Evolutionary conservation across 1,140 invertebrate species (phyloP).

Genomic region (Drosophila gunungcola): DNA sequence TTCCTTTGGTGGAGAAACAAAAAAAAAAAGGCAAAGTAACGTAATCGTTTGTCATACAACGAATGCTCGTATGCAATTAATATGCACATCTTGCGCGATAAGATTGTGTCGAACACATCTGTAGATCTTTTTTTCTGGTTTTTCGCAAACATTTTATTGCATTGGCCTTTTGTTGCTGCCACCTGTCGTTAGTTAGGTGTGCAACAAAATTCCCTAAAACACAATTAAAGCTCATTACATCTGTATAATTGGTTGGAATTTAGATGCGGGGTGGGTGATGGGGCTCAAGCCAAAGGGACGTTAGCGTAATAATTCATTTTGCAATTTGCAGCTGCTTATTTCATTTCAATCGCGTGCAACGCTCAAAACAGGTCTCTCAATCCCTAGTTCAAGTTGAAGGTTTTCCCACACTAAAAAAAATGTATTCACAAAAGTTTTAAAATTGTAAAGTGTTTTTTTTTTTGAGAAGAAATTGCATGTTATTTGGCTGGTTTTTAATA

Average conservation of each 20-base stretch:
- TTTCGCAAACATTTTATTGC: constrained; percentile 9
- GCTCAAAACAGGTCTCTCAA: constrained; percentile 8
- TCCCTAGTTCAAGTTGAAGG: constrained; percentile 71
- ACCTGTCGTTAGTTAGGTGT: constrained; percentile 9
- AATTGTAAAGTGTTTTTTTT: too few relatives aligned
- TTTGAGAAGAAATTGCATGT: too few relatives aligned
- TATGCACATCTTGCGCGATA: constrained; percentile 48
- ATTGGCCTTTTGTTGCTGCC: constrained; percentile 5
- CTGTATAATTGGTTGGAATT: constrained; percentile 49
- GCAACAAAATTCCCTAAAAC: constrained; percentile 25
- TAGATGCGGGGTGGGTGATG: background rate
- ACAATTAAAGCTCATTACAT: constrained; percentile 62
- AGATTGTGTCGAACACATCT: constrained; percentile 22
- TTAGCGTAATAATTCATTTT: constrained; percentile 66
- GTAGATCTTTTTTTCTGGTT: background rate
- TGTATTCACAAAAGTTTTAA: too few relatives aligned
- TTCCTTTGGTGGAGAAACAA: constrained; percentile 4
- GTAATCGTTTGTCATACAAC: constrained; percentile 34
- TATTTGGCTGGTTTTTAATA: too few relatives aligned
- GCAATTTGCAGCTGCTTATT: constrained; percentile 51
- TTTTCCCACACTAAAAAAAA: constrained; percentile 17
- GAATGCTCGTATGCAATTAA: constrained; percentile 32
- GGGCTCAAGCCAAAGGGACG: constrained; percentile 23
- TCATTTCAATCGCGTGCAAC: constrained; percentile 43
- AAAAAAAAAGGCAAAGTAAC: background rate